Evolutionary conservation across 1,140 invertebrate species (phyloP).

Genomic region (Limonius californicus): DNA sequence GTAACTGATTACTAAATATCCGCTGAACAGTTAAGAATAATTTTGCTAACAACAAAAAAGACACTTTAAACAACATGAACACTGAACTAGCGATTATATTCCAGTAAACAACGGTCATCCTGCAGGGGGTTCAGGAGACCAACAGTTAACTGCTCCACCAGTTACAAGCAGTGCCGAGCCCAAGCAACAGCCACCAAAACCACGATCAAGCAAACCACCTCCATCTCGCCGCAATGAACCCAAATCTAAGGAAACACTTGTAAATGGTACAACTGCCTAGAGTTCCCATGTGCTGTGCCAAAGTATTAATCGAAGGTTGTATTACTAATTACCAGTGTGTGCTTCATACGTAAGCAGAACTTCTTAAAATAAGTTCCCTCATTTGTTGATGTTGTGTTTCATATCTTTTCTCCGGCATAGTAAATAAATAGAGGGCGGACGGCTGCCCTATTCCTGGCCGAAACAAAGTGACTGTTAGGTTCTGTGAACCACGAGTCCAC

Average conservation of each 20-base stretch:
- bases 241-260: slow-evolving; percentile 57
- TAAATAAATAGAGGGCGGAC: slow-evolving; percentile 35
- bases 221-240: slow-evolving; percentile 42
- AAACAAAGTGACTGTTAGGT: slow-evolving; percentile 37
- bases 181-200: slow-evolving; percentile 46
- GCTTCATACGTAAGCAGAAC: slow-evolving; percentile 19
- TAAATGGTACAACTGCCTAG: slow-evolving; percentile 54
- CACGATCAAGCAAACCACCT: slow-evolving; percentile 48
- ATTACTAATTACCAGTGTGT: slow-evolving; percentile 21
- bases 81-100: slow-evolving; percentile 13
- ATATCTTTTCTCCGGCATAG: slow-evolving; percentile 34
- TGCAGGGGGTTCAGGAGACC: not conserved
- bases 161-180: slow-evolving; percentile 44
- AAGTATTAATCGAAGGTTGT: slow-evolving; percentile 21
- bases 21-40: not conserved
- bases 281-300: slow-evolving; percentile 9
- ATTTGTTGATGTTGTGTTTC: slow-evolving; percentile 34
- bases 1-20: no score
- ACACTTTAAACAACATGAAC: slow-evolving; percentile 1
- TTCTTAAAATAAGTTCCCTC: slow-evolving; percentile 23
- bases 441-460: slow-evolving; percentile 36
- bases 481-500: slow-evolving; percentile 41
- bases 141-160: slow-evolving; percentile 25
- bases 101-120: slow-evolving; percentile 25
- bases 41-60: not conserved